Conservation (phyloP, 2,797 vertebrate genomes). For the Mallotus villosus region DNA sequence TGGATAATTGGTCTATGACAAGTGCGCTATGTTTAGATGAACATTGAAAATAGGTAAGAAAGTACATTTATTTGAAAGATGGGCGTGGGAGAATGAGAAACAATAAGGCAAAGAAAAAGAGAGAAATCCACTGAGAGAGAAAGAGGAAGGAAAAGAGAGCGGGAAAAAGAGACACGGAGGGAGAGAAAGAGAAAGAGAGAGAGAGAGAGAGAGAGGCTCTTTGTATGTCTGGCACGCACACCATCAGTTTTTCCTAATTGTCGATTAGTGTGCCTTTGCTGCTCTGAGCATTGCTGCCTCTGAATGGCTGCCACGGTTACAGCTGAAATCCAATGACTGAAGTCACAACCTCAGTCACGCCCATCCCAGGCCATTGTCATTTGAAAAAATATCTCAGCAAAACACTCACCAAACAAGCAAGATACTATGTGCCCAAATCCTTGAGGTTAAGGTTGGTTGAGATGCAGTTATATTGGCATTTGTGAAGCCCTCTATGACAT, state of each 20-base stretch:
- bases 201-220: constrained; percentile 21
- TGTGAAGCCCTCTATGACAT: too few species aligned
- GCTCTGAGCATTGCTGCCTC: constrained; percentile 37
- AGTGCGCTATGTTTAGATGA: constrained; percentile 26
- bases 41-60: constrained; percentile 29
- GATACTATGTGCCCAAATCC: too few species aligned
- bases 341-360: constrained; percentile 18
- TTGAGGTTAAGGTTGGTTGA: too few species aligned
- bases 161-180: neutral
- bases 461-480: too few species aligned
- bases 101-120: neutral
- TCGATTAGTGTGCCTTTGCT: constrained; percentile 56
- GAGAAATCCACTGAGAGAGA: constrained; percentile 22
- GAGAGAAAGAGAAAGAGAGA: constrained; percentile 1
- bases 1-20: constrained; percentile 19
- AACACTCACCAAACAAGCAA: neutral
- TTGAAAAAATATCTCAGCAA: neutral
- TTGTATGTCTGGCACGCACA: constrained; percentile 44
- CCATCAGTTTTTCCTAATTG: constrained; percentile 66
- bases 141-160: neutral
- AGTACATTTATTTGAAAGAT: neutral
- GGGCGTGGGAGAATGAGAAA: constrained; percentile 1
- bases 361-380: neutral
- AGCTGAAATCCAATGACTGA: constrained; percentile 29
- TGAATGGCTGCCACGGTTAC: constrained; percentile 38